Evolutionary conservation across 1,140 invertebrate genomes (phyloP).

Genomic region (Trachelipus rathkii): DNA sequence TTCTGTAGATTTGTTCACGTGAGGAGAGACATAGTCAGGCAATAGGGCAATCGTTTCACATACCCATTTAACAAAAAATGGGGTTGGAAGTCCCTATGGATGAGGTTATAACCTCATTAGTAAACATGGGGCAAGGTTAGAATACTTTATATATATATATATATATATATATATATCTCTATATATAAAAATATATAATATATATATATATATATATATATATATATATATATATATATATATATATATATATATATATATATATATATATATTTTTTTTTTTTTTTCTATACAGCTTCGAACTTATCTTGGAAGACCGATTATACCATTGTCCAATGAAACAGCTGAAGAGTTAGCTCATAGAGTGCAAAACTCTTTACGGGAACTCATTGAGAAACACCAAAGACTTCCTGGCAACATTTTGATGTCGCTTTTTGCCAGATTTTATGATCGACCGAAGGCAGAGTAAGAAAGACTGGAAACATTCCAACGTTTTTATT

Average conservation of each 20-base stretch:
- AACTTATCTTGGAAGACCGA: conserved; percentile 10
- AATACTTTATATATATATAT: conserved; percentile 16
- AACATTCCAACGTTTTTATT: too few species aligned
- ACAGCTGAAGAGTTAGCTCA: conserved; percentile 23
- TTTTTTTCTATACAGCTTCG: background rate
- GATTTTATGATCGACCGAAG: conserved; percentile 7
- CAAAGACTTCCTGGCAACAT: conserved; percentile 30
- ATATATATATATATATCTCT: background rate
- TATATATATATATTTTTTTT: background rate
- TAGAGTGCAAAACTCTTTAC: conserved; percentile 12
- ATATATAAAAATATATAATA: background rate
- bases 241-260: conserved; percentile 1
- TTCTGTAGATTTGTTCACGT: too few species aligned
- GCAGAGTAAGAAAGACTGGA: too few species aligned
- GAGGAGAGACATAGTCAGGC: too few species aligned
- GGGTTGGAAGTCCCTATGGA: too few species aligned
- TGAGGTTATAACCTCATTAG: too few species aligned
- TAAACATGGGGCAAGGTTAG: too few species aligned
- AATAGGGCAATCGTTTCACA: too few species aligned
- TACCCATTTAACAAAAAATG: too few species aligned
- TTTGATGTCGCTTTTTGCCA: conserved; percentile 16
- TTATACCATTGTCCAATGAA: conserved; percentile 19
- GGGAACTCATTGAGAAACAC: conserved; percentile 14
- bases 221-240: conserved; percentile 1
- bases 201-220: conserved; percentile 21